Base-by-base conservation (phyloP, 2,797 vertebrate species). In the Poecilia wingei region DNA sequence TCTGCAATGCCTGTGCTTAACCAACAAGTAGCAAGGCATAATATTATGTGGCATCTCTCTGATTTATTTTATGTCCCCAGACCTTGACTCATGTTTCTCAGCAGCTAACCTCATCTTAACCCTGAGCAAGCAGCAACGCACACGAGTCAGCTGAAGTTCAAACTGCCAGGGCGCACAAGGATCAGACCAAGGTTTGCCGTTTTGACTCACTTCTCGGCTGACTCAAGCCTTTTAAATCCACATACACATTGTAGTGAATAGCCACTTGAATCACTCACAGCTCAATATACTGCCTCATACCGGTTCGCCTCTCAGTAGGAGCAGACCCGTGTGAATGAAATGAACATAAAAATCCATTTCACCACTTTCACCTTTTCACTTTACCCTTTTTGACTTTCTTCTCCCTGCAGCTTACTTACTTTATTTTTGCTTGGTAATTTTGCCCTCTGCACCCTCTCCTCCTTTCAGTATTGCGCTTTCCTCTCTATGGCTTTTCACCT, bases 201-300 rank as follows among this genome's bases (percentile, higher is more conserved):
- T 90, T 91, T 91, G 80, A 82, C 86, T 83, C 71, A 85, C 84
- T 82, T 90, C 79, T 89, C 86, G 59, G 75, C 79, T 47, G 53
- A 83, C 77, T 84, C 74, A 14, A 85, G 85, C 88, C 84, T 91
- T 93, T 92, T 83, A 91, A 84, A 85, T 87, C 81, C 79, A 43
- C 81, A 28, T 55, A 80, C 87, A 81, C 81, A 84, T 81, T 69
- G 86, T 28, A n/a, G 75, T 81, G 87, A 85, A 92, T 68, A 76
- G 86, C 86, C 91, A 91, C 93, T 94, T 88, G 86, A 90, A 94
- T 92, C 88, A 91, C 89, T 92, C 86, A 81, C 79, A 82, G 90
- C 92, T 93, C 91, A 92, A 91, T 85, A 85, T 82, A 87, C 90
- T 79, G 88, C 87, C 77, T 83, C 82, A 88, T 83, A 81, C 80